These are phyloP conservation scores for Papilio polytes DNA, from an alignment of 1,140 invertebrate genomes.

Conservation along the genomic window DNA sequence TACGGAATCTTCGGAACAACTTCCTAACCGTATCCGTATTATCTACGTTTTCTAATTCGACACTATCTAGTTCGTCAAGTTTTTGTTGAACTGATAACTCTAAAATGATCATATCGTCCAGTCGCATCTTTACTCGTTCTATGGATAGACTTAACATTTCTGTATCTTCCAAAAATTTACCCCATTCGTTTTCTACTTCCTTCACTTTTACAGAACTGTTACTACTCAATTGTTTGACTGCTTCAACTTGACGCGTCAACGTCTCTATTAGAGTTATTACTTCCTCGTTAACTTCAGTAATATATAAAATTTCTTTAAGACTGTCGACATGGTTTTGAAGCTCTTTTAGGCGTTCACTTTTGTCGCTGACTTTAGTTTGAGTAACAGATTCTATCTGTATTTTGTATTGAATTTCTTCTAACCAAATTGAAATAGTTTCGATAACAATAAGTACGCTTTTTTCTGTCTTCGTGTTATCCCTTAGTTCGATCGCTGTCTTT, in stretches of 20 bases:
- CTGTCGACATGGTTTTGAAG: conserved; percentile 67
- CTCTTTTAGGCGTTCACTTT: conserved; percentile 62
- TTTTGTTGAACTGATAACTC: conserved; percentile 86
- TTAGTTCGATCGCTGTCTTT: conserved; percentile 85
- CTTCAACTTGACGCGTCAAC: conserved; percentile 77
- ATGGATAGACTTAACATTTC: conserved; percentile 83
- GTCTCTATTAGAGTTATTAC: conserved; percentile 76
- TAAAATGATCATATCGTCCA: conserved; percentile 85
- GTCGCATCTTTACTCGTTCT: conserved; percentile 82
- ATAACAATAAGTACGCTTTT: conserved; percentile 89
- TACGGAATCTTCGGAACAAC: conserved; percentile 64
- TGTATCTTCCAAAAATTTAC: conserved; percentile 87
- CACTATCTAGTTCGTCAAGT: conserved; percentile 86
- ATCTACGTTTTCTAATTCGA: conserved; percentile 85
- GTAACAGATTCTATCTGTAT: conserved; percentile 84
- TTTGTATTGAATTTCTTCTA: conserved; percentile 92
- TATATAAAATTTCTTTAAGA: conserved; percentile 72
- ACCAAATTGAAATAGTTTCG: conserved; percentile 91
- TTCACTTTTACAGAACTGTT: conserved; percentile 86
- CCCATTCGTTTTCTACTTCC: conserved; percentile 87
- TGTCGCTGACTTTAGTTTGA: conserved; percentile 55
- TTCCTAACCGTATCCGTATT: conserved; percentile 64
- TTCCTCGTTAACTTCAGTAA: conserved; percentile 76
- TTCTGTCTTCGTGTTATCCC: conserved; percentile 87
- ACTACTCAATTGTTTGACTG: conserved; percentile 86